Evolutionary conservation across 2,797 vertebrate genomes (phyloP).

Genomic region (Danio choprae): DNA sequence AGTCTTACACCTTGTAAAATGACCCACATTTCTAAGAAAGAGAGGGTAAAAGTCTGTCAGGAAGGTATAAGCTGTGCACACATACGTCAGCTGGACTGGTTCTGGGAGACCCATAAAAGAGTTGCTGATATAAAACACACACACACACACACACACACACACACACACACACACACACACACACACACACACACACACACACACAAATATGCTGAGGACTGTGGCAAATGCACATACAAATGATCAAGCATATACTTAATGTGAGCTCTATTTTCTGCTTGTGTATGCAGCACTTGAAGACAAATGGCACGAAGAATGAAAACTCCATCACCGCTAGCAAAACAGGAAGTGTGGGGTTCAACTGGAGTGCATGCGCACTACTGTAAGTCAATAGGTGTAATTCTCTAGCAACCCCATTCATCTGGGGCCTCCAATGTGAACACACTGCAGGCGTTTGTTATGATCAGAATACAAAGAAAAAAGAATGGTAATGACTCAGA

Average conservation of each 20-base stretch:
- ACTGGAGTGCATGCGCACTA: conserved; percentile 80
- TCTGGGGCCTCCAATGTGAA: conserved; percentile 69
- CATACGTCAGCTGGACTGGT: conserved; percentile 25
- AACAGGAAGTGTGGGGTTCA: conserved; percentile 86
- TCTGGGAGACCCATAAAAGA: conserved; percentile 45
- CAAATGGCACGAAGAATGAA: conserved; percentile 75
- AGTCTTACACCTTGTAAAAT: conserved; percentile 62
- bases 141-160: conserved; percentile 36
- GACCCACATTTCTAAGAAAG: conserved; percentile 42
- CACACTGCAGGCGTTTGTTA: conserved; percentile 77
- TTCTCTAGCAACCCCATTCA: conserved; percentile 74
- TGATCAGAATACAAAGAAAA: conserved; percentile 75
- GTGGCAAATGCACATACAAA: conserved; percentile 48
- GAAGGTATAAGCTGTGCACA: conserved; percentile 32
- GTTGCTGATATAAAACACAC: not conserved
- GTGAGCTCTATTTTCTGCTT: conserved; percentile 52
- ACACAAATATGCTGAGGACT: conserved; percentile 49
- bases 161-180: conserved; percentile 34
- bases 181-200: not conserved
- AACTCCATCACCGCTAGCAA: conserved; percentile 76
- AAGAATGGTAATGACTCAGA: conserved; percentile 78
- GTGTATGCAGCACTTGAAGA: conserved; percentile 66
- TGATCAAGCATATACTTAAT: conserved; percentile 27
- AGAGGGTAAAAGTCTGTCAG: conserved; percentile 47
- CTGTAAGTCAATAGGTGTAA: conserved; percentile 83